phyloP scores from a whole-genome alignment of 2,113 vertebrate genomes.

The Myotis davidii region DNA sequence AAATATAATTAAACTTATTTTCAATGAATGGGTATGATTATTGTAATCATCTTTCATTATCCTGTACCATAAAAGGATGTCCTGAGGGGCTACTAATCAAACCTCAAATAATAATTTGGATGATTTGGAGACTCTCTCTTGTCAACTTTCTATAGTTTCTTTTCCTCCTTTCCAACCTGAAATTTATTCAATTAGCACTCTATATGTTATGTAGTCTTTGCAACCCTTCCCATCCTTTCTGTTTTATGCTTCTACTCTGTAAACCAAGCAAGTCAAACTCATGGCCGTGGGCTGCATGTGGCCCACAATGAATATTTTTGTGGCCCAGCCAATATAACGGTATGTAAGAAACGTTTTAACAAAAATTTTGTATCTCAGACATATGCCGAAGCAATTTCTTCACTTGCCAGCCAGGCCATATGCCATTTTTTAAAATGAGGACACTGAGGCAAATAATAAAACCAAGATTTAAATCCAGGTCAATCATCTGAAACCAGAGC shows the following conservation, averaged over 20 bases:
- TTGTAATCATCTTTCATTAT: background rate
- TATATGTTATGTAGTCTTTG: background rate
- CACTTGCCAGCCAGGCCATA: background rate
- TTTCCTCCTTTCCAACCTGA: background rate
- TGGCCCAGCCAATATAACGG: too few species aligned
- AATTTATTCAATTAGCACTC: background rate
- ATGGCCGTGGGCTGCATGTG: too few species aligned
- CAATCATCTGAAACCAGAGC: background rate
- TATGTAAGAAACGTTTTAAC: too few species aligned
- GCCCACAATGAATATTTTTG: too few species aligned
- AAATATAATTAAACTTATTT: background rate
- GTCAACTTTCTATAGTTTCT: background rate
- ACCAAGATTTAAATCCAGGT: conserved; percentile 5
- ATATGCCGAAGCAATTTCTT: too few species aligned
- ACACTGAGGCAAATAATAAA: background rate
- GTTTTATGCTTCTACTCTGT: background rate
- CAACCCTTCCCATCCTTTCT: background rate
- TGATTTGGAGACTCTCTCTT: background rate
- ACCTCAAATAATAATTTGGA: background rate
- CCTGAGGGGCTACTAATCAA: background rate
- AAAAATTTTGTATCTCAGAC: too few species aligned
- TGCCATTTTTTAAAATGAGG: background rate
- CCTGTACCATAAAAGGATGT: background rate
- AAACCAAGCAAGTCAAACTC: background rate
- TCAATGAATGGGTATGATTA: background rate